These are phyloP conservation scores for Acanthurus leucopareius DNA, from an alignment of 2,797 vertebrate genomes.

Conservation along the genomic window DNA sequence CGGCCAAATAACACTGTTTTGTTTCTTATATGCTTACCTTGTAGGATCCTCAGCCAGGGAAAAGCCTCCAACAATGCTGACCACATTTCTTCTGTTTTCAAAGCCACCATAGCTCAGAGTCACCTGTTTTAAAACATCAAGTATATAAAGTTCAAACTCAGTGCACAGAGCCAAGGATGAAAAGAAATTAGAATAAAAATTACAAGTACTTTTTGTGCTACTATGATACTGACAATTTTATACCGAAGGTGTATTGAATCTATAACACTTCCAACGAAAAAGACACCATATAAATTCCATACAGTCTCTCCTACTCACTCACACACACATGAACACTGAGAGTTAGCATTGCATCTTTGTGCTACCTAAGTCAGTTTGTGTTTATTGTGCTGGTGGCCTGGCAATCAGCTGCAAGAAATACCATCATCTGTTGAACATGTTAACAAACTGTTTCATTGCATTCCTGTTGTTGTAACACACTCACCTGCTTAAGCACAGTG, in stretches of 20 bases:
- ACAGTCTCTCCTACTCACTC: no score
- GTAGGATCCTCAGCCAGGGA: slow-evolving; percentile 93
- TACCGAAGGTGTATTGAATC: no score
- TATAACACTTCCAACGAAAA: no score
- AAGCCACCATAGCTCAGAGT: slow-evolving; percentile 97
- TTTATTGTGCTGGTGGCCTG: not conserved
- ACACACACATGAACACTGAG: not conserved
- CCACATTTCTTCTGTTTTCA: slow-evolving; percentile 93
- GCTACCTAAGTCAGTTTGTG: not conserved
- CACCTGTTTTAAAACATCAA: slow-evolving; percentile 79
- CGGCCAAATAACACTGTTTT: not conserved
- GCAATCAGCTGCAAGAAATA: not conserved
- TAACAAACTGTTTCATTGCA: not conserved
- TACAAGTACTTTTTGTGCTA: not conserved
- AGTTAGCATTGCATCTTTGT: not conserved
- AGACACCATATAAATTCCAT: no score
- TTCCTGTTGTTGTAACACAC: not conserved
- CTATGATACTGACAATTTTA: not conserved
- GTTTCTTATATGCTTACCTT: slow-evolving; percentile 78
- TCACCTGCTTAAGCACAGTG: slow-evolving; percentile 90
- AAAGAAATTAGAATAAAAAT: not conserved
- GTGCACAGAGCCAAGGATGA: not conserved
- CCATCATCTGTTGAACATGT: not conserved
- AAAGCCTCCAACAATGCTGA: slow-evolving; percentile 89
- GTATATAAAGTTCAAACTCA: not conserved